Percentiles rank a stretch among this genome's conserved stretches.
These are phyloP conservation scores for Psettodes erumei DNA, from an alignment of 2,113 vertebrate genomes.

Conservation along the genomic window DNA sequence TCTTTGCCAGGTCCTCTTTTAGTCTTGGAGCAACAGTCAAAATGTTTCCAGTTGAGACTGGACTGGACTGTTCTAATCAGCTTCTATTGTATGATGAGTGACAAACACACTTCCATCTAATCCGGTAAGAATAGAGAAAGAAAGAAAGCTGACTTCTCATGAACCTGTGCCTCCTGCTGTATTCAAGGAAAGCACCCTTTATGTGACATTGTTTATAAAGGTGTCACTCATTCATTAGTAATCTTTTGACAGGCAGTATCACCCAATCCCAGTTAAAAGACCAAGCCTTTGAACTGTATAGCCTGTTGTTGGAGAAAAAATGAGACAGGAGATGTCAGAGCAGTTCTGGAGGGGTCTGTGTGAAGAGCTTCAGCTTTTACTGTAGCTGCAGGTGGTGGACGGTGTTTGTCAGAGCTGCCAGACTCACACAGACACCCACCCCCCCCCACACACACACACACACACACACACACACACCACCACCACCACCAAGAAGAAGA, in stretches of 20 bases:
- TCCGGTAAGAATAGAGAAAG: background rate
- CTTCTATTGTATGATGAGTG: background rate
- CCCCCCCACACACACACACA: background rate
- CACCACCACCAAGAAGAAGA: too few relatives aligned
- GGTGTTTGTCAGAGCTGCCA: constrained; percentile 14
- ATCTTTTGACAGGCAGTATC: constrained; percentile 67
- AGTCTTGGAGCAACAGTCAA: background rate
- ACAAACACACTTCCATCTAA: background rate
- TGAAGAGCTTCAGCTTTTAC: constrained; percentile 20
- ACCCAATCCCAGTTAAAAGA: constrained; percentile 49
- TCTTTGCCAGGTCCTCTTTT: constrained; percentile 22
- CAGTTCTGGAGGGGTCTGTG: constrained; percentile 27
- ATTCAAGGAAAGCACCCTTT: constrained; percentile 9
- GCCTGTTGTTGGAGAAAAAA: constrained; percentile 48
- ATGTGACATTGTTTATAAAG: constrained; percentile 63
- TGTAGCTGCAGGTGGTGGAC: constrained; percentile 70
- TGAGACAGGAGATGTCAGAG: constrained; percentile 49
- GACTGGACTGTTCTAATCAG: background rate
- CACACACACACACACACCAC: too few relatives aligned
- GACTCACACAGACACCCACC: constrained; percentile 1
- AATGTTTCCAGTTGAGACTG: constrained; percentile 4
- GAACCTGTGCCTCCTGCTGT: constrained; percentile 17
- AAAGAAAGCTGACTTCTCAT: background rate
- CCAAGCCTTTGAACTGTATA: constrained; percentile 59
- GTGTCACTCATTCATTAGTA: constrained; percentile 59